Conservation (phyloP, 2,113 vertebrate species). For the Phoenicopterus ruber region DNA sequence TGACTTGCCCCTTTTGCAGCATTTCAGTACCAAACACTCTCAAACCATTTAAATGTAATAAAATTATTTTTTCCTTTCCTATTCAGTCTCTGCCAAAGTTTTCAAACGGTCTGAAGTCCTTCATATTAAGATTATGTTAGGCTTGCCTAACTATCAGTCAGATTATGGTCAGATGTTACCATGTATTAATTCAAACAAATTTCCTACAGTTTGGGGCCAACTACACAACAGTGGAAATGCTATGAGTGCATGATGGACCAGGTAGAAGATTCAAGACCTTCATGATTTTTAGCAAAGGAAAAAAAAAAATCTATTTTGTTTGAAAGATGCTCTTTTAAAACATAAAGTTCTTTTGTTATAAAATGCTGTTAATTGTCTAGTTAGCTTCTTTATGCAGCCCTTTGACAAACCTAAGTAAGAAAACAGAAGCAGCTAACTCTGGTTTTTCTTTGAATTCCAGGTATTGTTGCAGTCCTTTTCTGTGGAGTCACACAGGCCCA, state of each 20-base stretch:
- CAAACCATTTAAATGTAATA: background rate
- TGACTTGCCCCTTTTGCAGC: background rate
- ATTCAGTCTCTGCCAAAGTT: background rate
- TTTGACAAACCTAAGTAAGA: background rate
- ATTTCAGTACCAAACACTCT: background rate
- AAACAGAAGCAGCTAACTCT: background rate
- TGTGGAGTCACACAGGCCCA: slow-evolving; percentile 86
- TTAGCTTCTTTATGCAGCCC: background rate
- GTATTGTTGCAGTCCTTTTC: slow-evolving; percentile 86
- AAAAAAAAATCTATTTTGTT: background rate
- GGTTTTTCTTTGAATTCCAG: slow-evolving; percentile 67
- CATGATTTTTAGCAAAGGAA: background rate
- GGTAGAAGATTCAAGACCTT: background rate
- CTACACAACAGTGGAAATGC: background rate
- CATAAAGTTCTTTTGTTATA: background rate
- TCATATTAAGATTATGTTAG: background rate
- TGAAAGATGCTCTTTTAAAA: background rate
- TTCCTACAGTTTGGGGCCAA: background rate
- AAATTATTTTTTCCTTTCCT: background rate
- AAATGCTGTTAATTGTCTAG: background rate
- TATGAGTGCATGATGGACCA: background rate
- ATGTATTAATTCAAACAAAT: background rate
- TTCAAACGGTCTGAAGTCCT: background rate
- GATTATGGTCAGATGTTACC: background rate
- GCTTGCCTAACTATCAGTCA: background rate